Percentiles rank a stretch among this genome's conserved stretches.
These are phyloP conservation scores for Dinoponera quadriceps DNA, from an alignment of 1,140 invertebrate species.

Conservation along the genomic window DNA sequence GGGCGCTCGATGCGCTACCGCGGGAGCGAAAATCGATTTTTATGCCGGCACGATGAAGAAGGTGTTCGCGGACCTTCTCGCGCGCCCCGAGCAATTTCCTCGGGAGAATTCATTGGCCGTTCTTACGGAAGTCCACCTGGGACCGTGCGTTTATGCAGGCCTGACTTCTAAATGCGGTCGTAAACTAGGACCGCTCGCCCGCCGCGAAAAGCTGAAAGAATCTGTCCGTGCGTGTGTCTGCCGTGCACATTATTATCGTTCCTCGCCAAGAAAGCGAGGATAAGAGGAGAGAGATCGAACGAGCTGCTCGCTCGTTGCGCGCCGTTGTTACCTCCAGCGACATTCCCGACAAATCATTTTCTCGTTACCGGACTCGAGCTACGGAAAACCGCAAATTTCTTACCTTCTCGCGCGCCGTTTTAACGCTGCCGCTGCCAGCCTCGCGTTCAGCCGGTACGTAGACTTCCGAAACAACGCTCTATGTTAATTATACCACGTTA, in stretches of 20 bases:
- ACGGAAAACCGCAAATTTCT: slow-evolving; percentile 17
- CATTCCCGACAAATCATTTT: slow-evolving; percentile 44
- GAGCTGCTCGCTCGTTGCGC: background rate
- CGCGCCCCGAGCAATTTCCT: slow-evolving; percentile 63
- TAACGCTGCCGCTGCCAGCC: background rate
- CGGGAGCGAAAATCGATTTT: slow-evolving; percentile 58
- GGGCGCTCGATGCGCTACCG: slow-evolving; percentile 13
- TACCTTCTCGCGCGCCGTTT: background rate
- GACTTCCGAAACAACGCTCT: background rate
- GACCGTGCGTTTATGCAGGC: slow-evolving; percentile 69
- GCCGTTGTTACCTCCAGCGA: background rate
- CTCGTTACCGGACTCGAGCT: slow-evolving; percentile 12
- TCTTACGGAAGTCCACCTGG: slow-evolving; percentile 70
- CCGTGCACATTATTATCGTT: slow-evolving; percentile 54
- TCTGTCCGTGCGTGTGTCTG: slow-evolving; percentile 56
- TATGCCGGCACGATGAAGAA: slow-evolving; percentile 59
- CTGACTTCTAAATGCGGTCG: slow-evolving; percentile 61
- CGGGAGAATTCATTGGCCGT: slow-evolving; percentile 72
- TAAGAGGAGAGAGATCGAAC: slow-evolving; percentile 17
- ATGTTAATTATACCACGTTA: background rate
- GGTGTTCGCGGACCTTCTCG: slow-evolving; percentile 60
- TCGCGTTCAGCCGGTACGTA: background rate
- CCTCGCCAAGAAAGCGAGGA: background rate
- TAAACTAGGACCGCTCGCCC: slow-evolving; percentile 66
- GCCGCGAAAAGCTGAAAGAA: slow-evolving; percentile 65